Base-by-base conservation (phyloP, 2,113 vertebrate species). In the Bathybates hornii region DNA sequence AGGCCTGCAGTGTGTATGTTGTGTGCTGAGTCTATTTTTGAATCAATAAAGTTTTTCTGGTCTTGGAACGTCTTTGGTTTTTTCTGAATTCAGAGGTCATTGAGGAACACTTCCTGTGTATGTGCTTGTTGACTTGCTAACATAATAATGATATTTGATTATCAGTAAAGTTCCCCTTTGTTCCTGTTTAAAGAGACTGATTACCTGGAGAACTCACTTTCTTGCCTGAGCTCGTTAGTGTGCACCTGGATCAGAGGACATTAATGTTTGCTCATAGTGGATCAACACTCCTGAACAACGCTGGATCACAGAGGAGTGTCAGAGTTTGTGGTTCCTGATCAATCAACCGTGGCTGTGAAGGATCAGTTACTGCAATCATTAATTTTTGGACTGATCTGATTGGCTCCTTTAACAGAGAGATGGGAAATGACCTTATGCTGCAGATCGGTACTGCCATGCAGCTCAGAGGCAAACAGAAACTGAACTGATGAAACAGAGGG, bases 21-120 rank as follows among this genome's bases (percentile, higher is more conserved):
- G 68, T 89, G 80, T 90, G 84, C 13, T 80, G 54, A 89, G 36
- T 91, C 83, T 92, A 94, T 94, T 95, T 95, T 93, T 94, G 86
- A 61, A 92, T 89, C 71, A 84, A 43, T 17, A 81, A 79, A 76
- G 41, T 48, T 76, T 76, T 45, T 76, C 24, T 76, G 21, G 41
- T 45, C 13, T 78, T 17, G 2, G 29, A 52, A 19, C 7, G 7
- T 48, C 24, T 73, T 73, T 45, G 41, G 2, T 73, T 73, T 45
- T 45, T 29, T 76, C 21, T 48, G 68, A 53, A 19, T 17, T 80
- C 76, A 80, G 48, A 32, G 48, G 10, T 80, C 76, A 36, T 16
- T 45, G 68, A 73, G 38, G 21, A 73, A 48, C 21, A 45, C 66
- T 16, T 16, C 66, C 66, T 71, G n/a, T 71, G 36, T 73, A 5